Evolutionary conservation across 92 coral and sea anemone genomes (phyloP).

Genomic region (Palythoa grandis): DNA sequence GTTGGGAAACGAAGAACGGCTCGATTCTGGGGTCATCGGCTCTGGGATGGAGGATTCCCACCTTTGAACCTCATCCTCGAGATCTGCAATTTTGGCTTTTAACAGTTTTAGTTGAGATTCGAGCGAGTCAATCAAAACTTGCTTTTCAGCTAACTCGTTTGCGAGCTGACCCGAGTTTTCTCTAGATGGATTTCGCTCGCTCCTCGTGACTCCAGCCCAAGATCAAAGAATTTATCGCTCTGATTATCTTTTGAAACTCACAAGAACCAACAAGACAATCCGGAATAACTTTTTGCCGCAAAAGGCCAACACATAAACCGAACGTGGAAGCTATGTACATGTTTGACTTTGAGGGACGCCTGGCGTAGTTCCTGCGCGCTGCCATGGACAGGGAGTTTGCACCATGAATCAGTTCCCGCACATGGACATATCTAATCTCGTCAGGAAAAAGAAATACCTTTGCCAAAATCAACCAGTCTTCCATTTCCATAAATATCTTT

Average conservation of each 20-base stretch:
- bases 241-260: not conserved
- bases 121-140: not conserved
- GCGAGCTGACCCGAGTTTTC: not conserved
- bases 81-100: not conserved
- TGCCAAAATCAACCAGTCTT: too few relatives aligned
- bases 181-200: not conserved
- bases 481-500: constrained; percentile 10
- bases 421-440: not conserved
- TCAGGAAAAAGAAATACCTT: not conserved
- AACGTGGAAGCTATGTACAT: not conserved
- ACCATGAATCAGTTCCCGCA: not conserved
- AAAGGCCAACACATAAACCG: constrained; percentile 1
- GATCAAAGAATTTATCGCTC: constrained; percentile 8
- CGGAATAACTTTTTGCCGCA: not conserved
- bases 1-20: not conserved
- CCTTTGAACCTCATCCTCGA: constrained; percentile 5
- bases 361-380: not conserved
- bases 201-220: not conserved
- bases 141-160: not conserved
- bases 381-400: not conserved
- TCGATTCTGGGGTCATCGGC: not conserved
- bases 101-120: constrained; percentile 3
- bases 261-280: not conserved
- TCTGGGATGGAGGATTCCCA: not conserved
- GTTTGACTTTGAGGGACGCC: constrained; percentile 4